Base-by-base conservation (phyloP, 2,113 vertebrate genomes). In the Boulengeromyrus knoepffleri region DNA sequence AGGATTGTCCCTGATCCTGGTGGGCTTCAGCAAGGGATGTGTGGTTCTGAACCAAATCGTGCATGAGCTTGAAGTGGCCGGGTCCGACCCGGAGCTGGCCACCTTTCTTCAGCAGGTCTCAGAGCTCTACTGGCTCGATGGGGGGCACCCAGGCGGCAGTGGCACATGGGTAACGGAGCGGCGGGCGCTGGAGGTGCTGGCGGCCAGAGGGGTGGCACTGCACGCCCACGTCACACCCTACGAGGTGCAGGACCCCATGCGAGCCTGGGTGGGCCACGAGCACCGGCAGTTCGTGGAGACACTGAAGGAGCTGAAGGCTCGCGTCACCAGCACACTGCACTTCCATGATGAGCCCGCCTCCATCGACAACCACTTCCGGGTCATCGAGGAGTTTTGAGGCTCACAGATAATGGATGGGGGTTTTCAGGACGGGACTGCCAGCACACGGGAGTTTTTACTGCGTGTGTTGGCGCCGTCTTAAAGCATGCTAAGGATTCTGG, bases 1-100 rank as follows among this genome's bases (percentile, higher is more conserved):
- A 0, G 94, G 91, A 10, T 95, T 93, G 0, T 96, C 96, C 0
- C 96, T 99, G 91, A 96, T 95, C 45, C 93, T 99, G 94, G 96
- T 99, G 93, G 99, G 97, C 91, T 99, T 99, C 95, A 99, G 98
- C 93, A 99, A 99, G 96, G 98, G 98, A 47, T 99, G 98, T 84
- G 98, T 99, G 92, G 98, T 99, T 92, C 96, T 99, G 91, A 99
- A 99, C 95, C 99, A 99, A 93, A 95, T 99, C 89, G 96, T 97
- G 83, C 96, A 98, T 91, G 99, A 99, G 95, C 93, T 99, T 88
- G 95, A 95, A 31, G 96, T 96, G 90, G 97, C 97, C 62, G 95
- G 94, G 91, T 95, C 96, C 12, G 96, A 98, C 93, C 96, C 96
- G n/a, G 95, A 94, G 89, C 93, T 96, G 85, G 92, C 94, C 6